phyloP scores from a whole-genome alignment of 1,140 invertebrate genomes.

The Danaus plexippus region DNA sequence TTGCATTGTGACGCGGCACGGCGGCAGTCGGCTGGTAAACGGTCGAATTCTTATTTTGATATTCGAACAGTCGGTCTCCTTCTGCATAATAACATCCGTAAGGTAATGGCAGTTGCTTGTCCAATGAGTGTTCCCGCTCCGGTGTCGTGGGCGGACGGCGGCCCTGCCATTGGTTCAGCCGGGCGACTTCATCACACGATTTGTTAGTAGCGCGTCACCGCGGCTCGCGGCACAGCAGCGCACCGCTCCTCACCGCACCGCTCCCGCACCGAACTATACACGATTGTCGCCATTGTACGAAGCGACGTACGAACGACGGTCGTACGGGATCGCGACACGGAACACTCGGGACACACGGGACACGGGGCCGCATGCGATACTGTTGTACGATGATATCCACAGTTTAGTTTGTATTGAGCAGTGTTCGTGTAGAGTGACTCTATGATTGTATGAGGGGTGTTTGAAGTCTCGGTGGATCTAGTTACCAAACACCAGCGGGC shows the following conservation, averaged over 20 bases:
- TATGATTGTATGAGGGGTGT: constrained; percentile 24
- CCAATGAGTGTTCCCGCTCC: constrained; percentile 43
- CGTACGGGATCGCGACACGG: constrained; percentile 40
- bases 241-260: constrained; percentile 33
- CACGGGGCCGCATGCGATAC: constrained; percentile 29
- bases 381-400: constrained; percentile 30
- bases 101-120: constrained; percentile 68
- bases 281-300: constrained; percentile 67
- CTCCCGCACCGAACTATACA: constrained; percentile 60
- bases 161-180: constrained; percentile 42
- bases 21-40: constrained; percentile 45
- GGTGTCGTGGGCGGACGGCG: constrained; percentile 56
- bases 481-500: constrained; percentile 64
- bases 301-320: constrained; percentile 50
- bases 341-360: too few species aligned
- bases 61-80: constrained; percentile 62
- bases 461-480: constrained; percentile 50
- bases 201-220: constrained; percentile 38
- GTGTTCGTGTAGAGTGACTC: constrained; percentile 48
- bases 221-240: constrained; percentile 50
- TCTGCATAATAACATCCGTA: constrained; percentile 69
- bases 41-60: constrained; percentile 68
- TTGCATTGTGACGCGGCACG: constrained; percentile 50
- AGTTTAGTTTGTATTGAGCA: constrained; percentile 27
- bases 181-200: constrained; percentile 60